Conservation (phyloP, 2,797 vertebrate genomes). For the Alectoris magna region DNA sequence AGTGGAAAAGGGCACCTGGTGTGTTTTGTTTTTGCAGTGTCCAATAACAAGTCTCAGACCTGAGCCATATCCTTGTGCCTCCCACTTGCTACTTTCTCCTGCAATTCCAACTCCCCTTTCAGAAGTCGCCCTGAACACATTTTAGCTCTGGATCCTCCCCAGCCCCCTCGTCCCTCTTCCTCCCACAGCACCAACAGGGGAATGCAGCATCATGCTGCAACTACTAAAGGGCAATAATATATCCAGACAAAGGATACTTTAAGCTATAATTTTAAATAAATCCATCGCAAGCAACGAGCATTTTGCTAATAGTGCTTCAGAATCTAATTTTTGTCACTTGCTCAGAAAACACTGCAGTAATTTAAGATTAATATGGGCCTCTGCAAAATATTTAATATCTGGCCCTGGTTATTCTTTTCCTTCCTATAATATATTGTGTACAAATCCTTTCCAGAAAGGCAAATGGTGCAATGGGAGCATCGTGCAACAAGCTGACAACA, state of each 20-base stretch:
- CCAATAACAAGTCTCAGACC: conserved; percentile 36
- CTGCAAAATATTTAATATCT: conserved; percentile 23
- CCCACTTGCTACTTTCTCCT: not conserved
- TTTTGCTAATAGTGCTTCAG: not conserved
- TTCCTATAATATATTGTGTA: conserved; percentile 5
- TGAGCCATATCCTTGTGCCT: not conserved
- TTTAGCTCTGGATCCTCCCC: not conserved
- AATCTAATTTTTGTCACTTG: not conserved
- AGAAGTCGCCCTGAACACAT: not conserved
- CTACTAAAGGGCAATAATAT: not conserved
- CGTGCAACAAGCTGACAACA: not conserved
- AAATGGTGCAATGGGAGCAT: not conserved
- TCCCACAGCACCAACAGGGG: not conserved
- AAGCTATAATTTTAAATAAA: not conserved
- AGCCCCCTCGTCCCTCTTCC: not conserved
- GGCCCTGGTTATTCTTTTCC: not conserved
- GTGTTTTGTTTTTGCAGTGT: not conserved
- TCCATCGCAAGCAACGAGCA: not conserved
- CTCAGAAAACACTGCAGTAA: not conserved
- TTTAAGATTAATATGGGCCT: not conserved
- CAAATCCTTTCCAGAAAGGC: conserved; percentile 7
- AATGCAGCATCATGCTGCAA: not conserved
- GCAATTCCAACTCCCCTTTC: not conserved
- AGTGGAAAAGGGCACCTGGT: not conserved
- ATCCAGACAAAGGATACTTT: not conserved